Conservation (phyloP, 53 echinoderm and acorn worm species). For the Paracentrotus lividus region DNA sequence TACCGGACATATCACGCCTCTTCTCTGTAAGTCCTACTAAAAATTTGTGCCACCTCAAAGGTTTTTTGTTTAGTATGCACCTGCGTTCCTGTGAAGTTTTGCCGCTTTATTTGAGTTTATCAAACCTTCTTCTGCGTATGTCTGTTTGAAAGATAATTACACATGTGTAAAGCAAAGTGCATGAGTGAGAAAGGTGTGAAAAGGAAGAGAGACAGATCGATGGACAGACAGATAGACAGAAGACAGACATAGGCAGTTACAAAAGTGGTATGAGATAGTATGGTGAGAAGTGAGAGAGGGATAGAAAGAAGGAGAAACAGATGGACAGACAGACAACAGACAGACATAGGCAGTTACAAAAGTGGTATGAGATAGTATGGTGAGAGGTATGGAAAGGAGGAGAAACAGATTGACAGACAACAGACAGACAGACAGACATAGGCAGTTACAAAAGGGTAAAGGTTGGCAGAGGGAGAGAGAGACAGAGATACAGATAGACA, state of each 20-base stretch:
- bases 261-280: background rate
- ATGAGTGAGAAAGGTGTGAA: background rate
- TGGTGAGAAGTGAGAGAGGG: background rate
- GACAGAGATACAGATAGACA: too few species aligned
- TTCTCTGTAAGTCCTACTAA: background rate
- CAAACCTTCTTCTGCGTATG: background rate
- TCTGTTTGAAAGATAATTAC: background rate
- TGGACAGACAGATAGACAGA: background rate
- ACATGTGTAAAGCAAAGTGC: too few species aligned
- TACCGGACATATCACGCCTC: conserved; percentile 13
- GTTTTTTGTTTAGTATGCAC: background rate
- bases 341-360: background rate
- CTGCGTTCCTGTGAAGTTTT: background rate
- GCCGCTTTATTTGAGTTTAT: background rate
- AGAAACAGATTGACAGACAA: conserved; percentile 3
- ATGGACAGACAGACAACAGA: background rate
- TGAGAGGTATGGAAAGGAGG: background rate
- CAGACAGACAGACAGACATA: background rate
- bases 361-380: background rate
- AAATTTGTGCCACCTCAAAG: background rate
- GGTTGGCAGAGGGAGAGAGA: background rate
- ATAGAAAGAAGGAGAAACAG: background rate
- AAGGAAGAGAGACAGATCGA: conserved; percentile 4
- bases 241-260: background rate
- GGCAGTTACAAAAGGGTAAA: background rate